Evolutionary conservation across 2,888 invertebrate genomes (phyloP).

Genomic region (Erebia epiphron): DNA sequence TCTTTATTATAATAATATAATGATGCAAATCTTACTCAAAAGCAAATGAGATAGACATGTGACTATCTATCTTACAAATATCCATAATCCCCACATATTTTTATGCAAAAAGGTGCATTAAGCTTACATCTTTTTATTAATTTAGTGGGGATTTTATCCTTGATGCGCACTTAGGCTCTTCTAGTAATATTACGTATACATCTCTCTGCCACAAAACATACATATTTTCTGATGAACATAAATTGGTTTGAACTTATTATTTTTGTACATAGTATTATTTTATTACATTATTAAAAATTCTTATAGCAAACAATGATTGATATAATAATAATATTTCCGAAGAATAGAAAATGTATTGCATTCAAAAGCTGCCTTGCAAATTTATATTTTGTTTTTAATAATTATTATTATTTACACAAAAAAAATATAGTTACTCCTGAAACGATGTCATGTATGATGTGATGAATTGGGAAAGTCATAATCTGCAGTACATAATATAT

Average conservation of each 20-base stretch:
- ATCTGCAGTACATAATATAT: slow-evolving; percentile 24
- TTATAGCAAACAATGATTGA: not conserved
- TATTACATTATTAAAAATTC: not conserved
- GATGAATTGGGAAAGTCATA: slow-evolving; percentile 4
- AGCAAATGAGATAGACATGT: no score
- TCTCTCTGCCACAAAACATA: not conserved
- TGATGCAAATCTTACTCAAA: no score
- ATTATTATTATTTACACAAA: no score
- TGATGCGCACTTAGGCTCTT: not conserved
- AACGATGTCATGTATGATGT: no score
- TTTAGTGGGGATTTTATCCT: not conserved
- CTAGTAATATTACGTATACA: not conserved
- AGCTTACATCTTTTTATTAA: no score
- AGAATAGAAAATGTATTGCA: not conserved
- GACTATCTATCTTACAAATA: no score
- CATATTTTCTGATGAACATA: not conserved
- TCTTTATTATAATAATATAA: no score
- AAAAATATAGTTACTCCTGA: no score
- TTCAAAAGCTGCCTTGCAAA: no score
- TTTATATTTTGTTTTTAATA: no score
- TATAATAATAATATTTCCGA: not conserved
- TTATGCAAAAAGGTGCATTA: no score
- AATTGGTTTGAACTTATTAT: slow-evolving; percentile 5
- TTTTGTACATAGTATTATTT: not conserved
- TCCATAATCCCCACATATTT: no score